These are phyloP conservation scores for Cotesia typhae DNA, from an alignment of 1,140 invertebrate species.

Conservation along the genomic window DNA sequence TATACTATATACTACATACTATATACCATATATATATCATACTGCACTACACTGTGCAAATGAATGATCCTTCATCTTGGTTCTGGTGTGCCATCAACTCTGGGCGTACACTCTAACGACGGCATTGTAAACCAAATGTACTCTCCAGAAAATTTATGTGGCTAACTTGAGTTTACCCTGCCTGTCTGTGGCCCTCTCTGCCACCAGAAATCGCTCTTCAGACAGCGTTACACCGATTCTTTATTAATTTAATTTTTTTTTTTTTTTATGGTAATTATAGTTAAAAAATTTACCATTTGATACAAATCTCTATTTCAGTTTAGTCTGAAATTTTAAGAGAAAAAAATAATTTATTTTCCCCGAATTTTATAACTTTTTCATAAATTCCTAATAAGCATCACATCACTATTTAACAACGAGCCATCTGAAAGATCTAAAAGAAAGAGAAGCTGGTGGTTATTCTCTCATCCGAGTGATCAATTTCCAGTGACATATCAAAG, in stretches of 20 bases:
- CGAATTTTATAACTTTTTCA: slow-evolving; percentile 1
- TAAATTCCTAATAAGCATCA: slow-evolving; percentile 6
- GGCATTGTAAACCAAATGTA: slow-evolving; percentile 49
- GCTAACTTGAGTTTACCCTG: background rate
- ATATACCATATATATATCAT: background rate
- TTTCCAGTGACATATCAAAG: slow-evolving; percentile 13
- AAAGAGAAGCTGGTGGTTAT: background rate
- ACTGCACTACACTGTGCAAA: background rate
- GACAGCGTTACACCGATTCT: no score
- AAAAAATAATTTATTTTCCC: background rate
- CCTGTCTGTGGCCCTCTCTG: no score
- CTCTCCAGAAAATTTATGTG: background rate
- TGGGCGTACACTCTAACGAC: slow-evolving; percentile 41
- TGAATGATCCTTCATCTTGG: slow-evolving; percentile 2
- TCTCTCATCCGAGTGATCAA: slow-evolving; percentile 26
- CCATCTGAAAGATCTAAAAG: slow-evolving; percentile 2
- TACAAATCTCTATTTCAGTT: no score
- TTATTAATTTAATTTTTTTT: background rate
- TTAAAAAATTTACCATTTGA: background rate
- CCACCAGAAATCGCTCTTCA: no score
- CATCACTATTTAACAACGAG: background rate
- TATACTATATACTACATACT: background rate
- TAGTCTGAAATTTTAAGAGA: no score
- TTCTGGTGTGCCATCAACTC: slow-evolving; percentile 8
- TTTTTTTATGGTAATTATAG: background rate